A percentile compares a stretch with the other conserved stretches of the same genome.
Evolutionary conservation across 2,888 invertebrate species (phyloP).

Genomic region (Chromoteleia sp.): DNA sequence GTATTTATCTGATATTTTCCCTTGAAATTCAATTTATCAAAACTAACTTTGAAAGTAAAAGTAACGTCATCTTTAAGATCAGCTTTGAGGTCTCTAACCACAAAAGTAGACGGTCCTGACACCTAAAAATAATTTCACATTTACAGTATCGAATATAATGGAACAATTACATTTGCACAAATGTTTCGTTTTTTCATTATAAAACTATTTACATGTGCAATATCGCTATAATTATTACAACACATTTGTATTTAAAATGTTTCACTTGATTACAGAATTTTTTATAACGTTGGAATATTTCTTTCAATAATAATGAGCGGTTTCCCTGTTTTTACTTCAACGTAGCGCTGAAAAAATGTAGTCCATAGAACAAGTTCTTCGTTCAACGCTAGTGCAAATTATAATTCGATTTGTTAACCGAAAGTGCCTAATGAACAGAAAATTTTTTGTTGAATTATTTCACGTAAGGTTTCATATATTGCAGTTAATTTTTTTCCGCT

Average conservation of each 20-base stretch:
- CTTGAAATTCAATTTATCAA: slow-evolving; percentile 87
- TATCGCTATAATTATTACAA: slow-evolving; percentile 2
- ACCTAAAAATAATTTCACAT: slow-evolving; percentile 73
- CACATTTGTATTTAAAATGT: slow-evolving; percentile 8
- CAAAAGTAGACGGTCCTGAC: slow-evolving; percentile 80
- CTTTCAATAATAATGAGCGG: background rate
- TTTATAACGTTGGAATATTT: background rate
- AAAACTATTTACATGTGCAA: background rate
- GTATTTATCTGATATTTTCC: slow-evolving; percentile 90
- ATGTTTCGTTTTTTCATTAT: background rate
- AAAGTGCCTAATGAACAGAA: background rate
- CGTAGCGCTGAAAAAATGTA: background rate
- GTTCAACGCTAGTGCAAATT: background rate
- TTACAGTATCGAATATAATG: background rate
- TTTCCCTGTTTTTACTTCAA: background rate
- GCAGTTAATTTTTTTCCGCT: slow-evolving; percentile 8
- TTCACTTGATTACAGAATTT: background rate
- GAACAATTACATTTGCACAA: background rate
- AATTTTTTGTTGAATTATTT: background rate
- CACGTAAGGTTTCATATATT: slow-evolving; percentile 18
- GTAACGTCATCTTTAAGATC: slow-evolving; percentile 87
- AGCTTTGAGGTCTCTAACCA: slow-evolving; percentile 81
- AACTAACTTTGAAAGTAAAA: slow-evolving; percentile 87
- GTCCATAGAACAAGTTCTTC: slow-evolving; percentile 3
- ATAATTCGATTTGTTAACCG: slow-evolving; percentile 3